Evolutionary conservation across 2,797 vertebrate genomes (phyloP).

Genomic region (Cryptoblepharus egeriae): DNA sequence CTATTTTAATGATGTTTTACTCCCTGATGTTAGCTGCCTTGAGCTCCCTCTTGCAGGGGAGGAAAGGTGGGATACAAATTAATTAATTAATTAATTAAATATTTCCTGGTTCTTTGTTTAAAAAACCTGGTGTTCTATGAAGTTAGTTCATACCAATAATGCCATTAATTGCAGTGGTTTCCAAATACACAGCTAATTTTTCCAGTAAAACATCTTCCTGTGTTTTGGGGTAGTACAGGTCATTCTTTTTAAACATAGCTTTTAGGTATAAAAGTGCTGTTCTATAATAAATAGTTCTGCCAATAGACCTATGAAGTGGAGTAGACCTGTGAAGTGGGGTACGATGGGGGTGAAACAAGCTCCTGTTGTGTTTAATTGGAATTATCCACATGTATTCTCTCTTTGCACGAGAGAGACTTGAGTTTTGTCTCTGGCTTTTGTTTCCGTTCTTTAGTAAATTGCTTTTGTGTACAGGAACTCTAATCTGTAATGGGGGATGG

Average conservation of each 20-base stretch:
- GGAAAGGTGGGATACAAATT: no score
- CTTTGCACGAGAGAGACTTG: background rate
- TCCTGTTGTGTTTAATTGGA: background rate
- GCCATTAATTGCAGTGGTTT: background rate
- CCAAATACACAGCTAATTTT: background rate
- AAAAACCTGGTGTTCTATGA: background rate
- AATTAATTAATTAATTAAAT: no score
- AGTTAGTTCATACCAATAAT: background rate
- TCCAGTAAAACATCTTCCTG: background rate
- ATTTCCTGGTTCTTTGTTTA: background rate
- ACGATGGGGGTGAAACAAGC: background rate
- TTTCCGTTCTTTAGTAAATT: background rate
- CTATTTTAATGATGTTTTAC: no score
- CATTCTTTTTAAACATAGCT: background rate
- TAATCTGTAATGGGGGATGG: background rate
- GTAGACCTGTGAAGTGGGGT: background rate
- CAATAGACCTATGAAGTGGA: background rate
- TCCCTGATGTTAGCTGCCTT: no score
- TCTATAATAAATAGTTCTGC: background rate
- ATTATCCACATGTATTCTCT: background rate
- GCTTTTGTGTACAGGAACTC: background rate
- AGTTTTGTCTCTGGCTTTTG: no score
- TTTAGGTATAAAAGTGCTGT: background rate
- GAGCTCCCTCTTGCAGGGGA: no score
- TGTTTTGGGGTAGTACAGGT: background rate